Evolutionary conservation across 2,113 vertebrate species (phyloP).

Genomic region (Indicator maculatus): DNA sequence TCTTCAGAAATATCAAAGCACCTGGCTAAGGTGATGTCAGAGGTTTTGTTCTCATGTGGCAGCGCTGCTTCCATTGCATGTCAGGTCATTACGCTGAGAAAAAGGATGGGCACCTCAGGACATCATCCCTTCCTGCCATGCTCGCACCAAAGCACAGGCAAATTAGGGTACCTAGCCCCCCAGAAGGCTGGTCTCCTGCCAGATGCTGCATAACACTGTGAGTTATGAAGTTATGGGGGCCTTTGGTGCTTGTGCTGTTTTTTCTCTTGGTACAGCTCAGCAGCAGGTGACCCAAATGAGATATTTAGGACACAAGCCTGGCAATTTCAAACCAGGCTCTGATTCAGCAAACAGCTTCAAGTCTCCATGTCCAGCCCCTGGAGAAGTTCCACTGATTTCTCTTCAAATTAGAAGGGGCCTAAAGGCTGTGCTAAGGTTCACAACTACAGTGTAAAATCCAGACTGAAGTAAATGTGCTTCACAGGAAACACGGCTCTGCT

Average conservation of each 20-base stretch:
- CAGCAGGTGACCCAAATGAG: not conserved
- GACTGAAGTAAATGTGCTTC: not conserved
- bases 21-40: not conserved
- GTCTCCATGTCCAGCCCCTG: not conserved
- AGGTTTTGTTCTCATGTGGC: not conserved
- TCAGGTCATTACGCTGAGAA: not conserved
- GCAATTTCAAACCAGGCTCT: not conserved
- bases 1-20: not conserved
- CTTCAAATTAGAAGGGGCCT: not conserved
- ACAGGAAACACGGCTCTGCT: fast-evolving
- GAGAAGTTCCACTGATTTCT: not conserved
- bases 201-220: not conserved
- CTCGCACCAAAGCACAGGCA: not conserved
- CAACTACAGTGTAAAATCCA: not conserved
- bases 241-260: not conserved
- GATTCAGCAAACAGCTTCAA: not conserved
- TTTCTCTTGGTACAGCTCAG: not conserved
- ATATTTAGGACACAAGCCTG: fast-evolving
- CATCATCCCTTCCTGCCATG: not conserved
- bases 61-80: not conserved
- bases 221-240: not conserved
- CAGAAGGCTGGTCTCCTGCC: fast-evolving
- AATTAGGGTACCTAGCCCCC: not conserved
- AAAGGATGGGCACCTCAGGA: not conserved
- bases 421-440: not conserved